phyloP scores from a whole-genome alignment of 2,888 invertebrate species.

The Torymus tubicola region DNA sequence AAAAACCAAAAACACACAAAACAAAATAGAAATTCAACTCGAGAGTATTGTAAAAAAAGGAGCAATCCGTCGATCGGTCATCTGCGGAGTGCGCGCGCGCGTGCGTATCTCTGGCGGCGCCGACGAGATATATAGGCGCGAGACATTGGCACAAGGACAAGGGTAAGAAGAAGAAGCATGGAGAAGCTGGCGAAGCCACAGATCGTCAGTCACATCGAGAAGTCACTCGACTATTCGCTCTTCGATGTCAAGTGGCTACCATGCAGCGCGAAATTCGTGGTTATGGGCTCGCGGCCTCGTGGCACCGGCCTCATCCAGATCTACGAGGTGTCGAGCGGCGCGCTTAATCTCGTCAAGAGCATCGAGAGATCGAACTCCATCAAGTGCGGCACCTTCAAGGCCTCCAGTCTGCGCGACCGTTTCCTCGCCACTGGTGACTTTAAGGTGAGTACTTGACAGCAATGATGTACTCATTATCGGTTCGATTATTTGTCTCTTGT shows the following conservation, averaged over 20 bases:
- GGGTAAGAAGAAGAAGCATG: not conserved
- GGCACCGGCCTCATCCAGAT: constrained; percentile 91
- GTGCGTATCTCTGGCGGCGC: too few species aligned
- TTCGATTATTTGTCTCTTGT: too few species aligned
- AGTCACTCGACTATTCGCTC: constrained; percentile 88
- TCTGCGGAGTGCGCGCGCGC: too few species aligned
- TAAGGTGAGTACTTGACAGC: constrained; percentile 66
- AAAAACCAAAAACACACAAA: too few species aligned
- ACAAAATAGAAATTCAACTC: too few species aligned
- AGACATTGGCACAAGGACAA: too few species aligned
- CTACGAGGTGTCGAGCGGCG: constrained; percentile 86
- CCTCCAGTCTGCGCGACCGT: constrained; percentile 87
- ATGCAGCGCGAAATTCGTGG: constrained; percentile 93
- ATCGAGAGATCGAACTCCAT: constrained; percentile 89
- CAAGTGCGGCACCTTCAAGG: constrained; percentile 96
- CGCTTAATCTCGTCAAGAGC: constrained; percentile 84
- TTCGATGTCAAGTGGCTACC: constrained; percentile 98
- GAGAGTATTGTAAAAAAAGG: too few species aligned
- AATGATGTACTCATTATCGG: not conserved
- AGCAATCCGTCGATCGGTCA: too few species aligned
- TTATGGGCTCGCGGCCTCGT: constrained; percentile 90
- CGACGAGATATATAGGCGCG: too few species aligned
- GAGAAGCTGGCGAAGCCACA: constrained; percentile 87
- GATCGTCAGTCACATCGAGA: constrained; percentile 91
- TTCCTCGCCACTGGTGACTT: constrained; percentile 95